Evolutionary conservation across 2,888 invertebrate genomes (phyloP), one percentile per base, ranked within the genome.

Genomic region (Nipponacmea schrenckii): DNA sequence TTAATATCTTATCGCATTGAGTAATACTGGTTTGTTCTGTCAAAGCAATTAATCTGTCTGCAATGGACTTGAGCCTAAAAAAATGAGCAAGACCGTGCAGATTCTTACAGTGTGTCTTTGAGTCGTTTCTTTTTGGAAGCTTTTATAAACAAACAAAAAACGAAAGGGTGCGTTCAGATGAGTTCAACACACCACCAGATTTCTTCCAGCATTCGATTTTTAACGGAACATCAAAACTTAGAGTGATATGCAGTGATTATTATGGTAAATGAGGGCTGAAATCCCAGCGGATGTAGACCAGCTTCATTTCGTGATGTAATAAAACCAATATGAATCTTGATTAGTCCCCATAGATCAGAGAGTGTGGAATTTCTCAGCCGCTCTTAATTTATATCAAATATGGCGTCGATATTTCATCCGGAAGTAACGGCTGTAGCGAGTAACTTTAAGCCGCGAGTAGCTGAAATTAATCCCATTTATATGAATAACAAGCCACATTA

Each of bases 361-460:
- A 56, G 56, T 56, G 56, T 56, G 56, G 56, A 56, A 56, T 24
- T 56, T 56, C 56, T 56, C 56, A 56, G 56, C 24, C 20, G 10
- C 20, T 20, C 20, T 56, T 56, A 56, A 56, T 56, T 56, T 56
- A 20, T 56, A 56, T 56, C 20, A 56, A 20, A 56, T 56, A 56
- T 56, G 56, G 56, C 56, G 56, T 56, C 56, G 56, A 56, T 24
- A 24, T 24, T 56, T 24, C 24, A 56, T 56, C 56, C 56, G 56
- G 56, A 56, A 56, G 56, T 56, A 56, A 56, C 56, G 56, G 20
- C 8, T 56, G 56, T 56, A 10, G 56, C 56, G 56, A 24, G 56
- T 20, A 56, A 56, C 56, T 24, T 5, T 39, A 39, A 39, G 39
- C 39, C 39, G 39, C 39, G 8, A 39, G 39, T 39, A 39, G 39